Evolutionary conservation across 2,888 invertebrate species (phyloP), one percentile per base, ranked within the genome.

Genomic region (Eilema griseolum): DNA sequence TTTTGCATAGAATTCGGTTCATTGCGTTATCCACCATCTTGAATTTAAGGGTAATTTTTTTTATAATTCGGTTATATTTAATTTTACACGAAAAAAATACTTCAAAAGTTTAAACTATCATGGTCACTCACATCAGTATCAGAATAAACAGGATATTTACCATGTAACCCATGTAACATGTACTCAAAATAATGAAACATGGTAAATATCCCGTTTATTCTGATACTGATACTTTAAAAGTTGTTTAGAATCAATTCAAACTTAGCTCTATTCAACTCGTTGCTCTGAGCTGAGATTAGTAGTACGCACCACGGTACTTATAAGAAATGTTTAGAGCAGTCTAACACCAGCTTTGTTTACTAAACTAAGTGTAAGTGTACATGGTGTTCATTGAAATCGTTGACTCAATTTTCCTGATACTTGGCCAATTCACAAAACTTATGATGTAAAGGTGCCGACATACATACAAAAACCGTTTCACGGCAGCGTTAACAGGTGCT

Each of bases 401-500:
- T 52, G 23, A 56, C 61, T 67, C 33, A 62, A 62, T 62, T 57
- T 67, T 26, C 67, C 33, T 56, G 33, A 59, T 66, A 57, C 57
- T 66, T 33, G n/a, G 57, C 24, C 57, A 57, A 33, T 61, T 31
- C 52, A 56, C 62, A 63, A 63, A 57, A 57, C 31, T 57, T 62
- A 68, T 62, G 62, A 63, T 26, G 24, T 67, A 63, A 70, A 75
- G 72, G 70, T 74, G 77, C 73, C 65, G 72, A 77, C 69, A 59
- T 70, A 78, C 72, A 76, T 77, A 80, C 78, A 82, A 71, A 70
- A 67, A 26, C 72, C 68, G 63, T 61, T 72, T 72, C 61, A 31
- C 77, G 79, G 76, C 76, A 75, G 77, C 68, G 74, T 75, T 72
- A 72, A 75, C 77, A 75, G 77, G 78, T 78, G 82, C 73, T 80